Evolutionary conservation across 2,888 invertebrate genomes (phyloP).

Genomic region (Phorcus lineatus): DNA sequence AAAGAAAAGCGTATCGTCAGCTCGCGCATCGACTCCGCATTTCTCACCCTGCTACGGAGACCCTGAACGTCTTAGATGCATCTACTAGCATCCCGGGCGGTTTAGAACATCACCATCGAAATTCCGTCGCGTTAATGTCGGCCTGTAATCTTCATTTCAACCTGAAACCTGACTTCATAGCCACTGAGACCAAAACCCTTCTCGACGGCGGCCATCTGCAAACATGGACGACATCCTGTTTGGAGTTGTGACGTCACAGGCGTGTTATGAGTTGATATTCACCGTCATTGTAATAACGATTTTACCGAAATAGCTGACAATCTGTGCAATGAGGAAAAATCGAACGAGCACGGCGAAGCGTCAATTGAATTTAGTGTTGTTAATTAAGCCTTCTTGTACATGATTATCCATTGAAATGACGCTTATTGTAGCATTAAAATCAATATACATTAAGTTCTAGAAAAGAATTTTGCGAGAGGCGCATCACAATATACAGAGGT

Average conservation of each 20-base stretch:
- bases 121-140: not conserved
- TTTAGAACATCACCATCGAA: conserved; percentile 22
- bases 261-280: conserved; percentile 10
- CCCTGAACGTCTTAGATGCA: conserved; percentile 28
- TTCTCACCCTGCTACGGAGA: conserved; percentile 37
- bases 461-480: too few species aligned
- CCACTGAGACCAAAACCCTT: not conserved
- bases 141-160: not conserved
- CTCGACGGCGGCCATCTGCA: conserved; percentile 9
- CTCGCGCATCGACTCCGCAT: not conserved
- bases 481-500: too few species aligned
- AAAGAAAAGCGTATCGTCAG: not conserved
- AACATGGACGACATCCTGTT: conserved; percentile 29
- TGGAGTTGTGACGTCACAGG: not conserved
- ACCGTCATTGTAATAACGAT: not conserved
- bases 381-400: too few species aligned
- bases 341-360: too few species aligned
- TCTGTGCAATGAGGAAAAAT: too few species aligned
- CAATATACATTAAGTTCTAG: too few species aligned
- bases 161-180: not conserved
- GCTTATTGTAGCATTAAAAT: too few species aligned
- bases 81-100: conserved; percentile 35
- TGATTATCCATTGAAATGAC: too few species aligned
- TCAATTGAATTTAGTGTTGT: too few species aligned
- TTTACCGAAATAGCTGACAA: too few species aligned